Base-by-base conservation (phyloP, 2,797 vertebrate species). In the Gadopsis bispinosus region DNA sequence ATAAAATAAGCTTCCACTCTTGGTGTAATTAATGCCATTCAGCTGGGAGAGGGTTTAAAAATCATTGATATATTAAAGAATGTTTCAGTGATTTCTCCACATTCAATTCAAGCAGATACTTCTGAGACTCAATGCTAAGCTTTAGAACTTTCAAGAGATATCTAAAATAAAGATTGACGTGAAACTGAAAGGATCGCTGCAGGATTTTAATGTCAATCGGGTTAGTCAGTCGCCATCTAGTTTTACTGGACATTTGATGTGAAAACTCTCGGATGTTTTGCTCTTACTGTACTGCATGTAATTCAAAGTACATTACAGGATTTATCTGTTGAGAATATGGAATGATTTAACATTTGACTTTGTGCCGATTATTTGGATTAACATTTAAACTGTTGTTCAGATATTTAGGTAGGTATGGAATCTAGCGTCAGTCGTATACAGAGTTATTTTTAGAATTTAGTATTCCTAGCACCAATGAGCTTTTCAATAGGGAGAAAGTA, bases 1-100 rank as follows among this genome's bases (percentile, higher is more conserved):
- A n/a, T n/a, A n/a, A n/a, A n/a, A n/a, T n/a, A 83, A 87, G 77
- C 87, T 83, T 87, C 86, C 80, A 83, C 86, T 89, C 86, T 84
- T 56, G 48, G 83, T 88, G 86, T 84, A 92, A 93, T 94, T 88
- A 92, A 91, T 88, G 87, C 81, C 73, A 78, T 60, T 83, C 73
- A 79, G 78, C 75, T 55, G 73, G 66, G 66, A 87, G 63, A 84
- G 11, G 48, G 29, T 83, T 86, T 87, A 73, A 73, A 72, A 77
- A 79, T 71, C 5, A 9, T 37, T 59, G 67, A 69, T 84, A 84
- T 81, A 79, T 77, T 70, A 61, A 84, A 71, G 72, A 81, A 77
- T 54, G 70, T 76, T 79, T 75, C 75, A 59, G 20, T 51, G 69
- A 76, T 81, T 85, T 79, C 77, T 79, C 67, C 66, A 66, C 69